Conservation (phyloP, 2,888 invertebrate genomes). For the Sturmia bella region DNA sequence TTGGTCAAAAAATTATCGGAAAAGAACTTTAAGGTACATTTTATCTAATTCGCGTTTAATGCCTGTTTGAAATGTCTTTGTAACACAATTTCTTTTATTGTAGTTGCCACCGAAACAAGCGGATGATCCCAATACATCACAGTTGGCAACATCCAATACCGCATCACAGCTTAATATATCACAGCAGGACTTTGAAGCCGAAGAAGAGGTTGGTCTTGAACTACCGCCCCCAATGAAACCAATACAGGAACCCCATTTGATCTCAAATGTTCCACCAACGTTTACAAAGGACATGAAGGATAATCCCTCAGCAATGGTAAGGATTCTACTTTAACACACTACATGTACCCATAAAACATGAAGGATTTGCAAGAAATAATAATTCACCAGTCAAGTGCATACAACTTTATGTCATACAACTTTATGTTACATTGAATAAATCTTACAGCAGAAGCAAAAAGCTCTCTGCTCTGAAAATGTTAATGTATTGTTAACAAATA, state of each 20-base stretch:
- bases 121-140: constrained; percentile 78
- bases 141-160: constrained; percentile 82
- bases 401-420: too few relatives aligned
- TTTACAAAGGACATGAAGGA: constrained; percentile 83
- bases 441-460: too few relatives aligned
- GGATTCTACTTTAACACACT: constrained; percentile 72
- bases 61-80: background rate
- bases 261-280: constrained; percentile 81
- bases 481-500: too few relatives aligned
- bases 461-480: too few relatives aligned
- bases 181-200: constrained; percentile 82
- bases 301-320: constrained; percentile 85
- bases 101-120: constrained; percentile 81
- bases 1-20: constrained; percentile 92
- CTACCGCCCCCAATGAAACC: constrained; percentile 98
- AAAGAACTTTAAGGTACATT: constrained; percentile 90
- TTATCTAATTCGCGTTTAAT: too few relatives aligned
- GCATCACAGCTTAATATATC: constrained; percentile 79
- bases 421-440: too few relatives aligned
- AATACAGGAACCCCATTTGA: constrained; percentile 86
- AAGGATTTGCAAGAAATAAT: too few relatives aligned
- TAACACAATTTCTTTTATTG: constrained; percentile 39
- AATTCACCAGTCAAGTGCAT: too few relatives aligned
- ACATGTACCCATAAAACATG: background rate
- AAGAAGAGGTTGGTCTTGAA: constrained; percentile 91